A percentile compares a stretch with the other conserved stretches of the same genome.
Conservation (phyloP, 2,797 vertebrate species). For the Tauraco hartlaubi region DNA sequence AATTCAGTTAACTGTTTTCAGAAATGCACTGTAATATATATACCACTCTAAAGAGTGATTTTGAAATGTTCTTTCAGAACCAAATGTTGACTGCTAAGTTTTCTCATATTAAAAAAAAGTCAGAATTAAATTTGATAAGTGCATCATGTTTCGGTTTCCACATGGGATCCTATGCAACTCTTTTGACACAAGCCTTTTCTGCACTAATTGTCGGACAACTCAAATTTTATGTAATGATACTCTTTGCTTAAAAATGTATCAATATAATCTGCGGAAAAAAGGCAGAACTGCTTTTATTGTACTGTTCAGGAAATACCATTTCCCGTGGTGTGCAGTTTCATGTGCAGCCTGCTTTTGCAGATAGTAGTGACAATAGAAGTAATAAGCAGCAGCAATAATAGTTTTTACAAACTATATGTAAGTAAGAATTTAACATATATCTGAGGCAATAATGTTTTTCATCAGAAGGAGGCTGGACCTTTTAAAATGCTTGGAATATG, state of each 20-base stretch:
- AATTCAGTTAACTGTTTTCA: neutral
- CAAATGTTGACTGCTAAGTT: neutral
- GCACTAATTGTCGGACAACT: neutral
- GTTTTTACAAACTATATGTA: neutral
- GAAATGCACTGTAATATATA: neutral
- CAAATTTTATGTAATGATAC: neutral
- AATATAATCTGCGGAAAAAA: neutral
- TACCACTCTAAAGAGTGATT: neutral
- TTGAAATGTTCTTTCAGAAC: neutral
- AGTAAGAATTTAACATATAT: neutral
- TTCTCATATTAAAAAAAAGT: neutral
- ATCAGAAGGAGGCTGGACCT: neutral
- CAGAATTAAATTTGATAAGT: neutral
- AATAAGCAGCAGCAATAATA: neutral
- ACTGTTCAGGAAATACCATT: constrained; percentile 44
- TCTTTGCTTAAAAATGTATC: constrained; percentile 13
- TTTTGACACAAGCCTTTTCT: neutral
- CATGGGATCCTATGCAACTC: neutral
- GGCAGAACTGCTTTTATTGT: neutral
- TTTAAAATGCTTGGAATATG: neutral
- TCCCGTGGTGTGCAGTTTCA: neutral
- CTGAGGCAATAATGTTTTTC: neutral
- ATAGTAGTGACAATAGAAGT: neutral
- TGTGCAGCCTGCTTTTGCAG: neutral
- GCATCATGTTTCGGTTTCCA: neutral